Base-by-base conservation (phyloP, 2,888 invertebrate species). In the Litoditis marina region DNA sequence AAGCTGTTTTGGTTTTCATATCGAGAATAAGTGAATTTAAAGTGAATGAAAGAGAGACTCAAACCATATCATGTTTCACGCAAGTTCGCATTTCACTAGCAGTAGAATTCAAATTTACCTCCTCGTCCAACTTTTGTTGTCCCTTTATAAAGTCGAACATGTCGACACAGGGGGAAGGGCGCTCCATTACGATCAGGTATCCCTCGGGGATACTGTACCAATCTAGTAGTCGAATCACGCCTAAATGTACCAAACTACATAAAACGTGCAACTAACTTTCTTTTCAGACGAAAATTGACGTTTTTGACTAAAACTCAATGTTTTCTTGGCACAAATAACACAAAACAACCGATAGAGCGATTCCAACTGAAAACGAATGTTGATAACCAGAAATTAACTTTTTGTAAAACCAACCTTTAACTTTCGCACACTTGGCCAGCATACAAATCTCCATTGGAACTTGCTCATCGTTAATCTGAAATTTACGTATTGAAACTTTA, bases 131-230 rank as follows among this genome's bases (percentile, higher is more conserved):
- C 53, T 65, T 65, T 16, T 71, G 65, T 13, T 80, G 78, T 42
- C 69, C 70, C 46, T 74, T 76, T 49, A 81, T 78, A 58, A 81
- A 80, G 56, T 78, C 77, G 64, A 78, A 81, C 67, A 81, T 69
- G 52, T 81, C 81, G 28, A 79, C 73, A 59, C 76, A 80, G 22
- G 76, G 77, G 42, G 66, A 71, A 11, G 81, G 81, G 51, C 81
- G 66, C 58, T 81, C 81, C 81, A 81, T 81, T 7, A 81, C 78
- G 49, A 81, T 78, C 19, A 81, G 64, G 62, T 71, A 81, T 55
- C 81, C 81, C 60, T 81, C 81, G 34, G 81, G 81, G 51, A 79
- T 75, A 53, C 67, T 67, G 72, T 73, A 81, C 81, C 81, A 81
- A 53, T 81, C 79, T 22, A 81, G 59, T 22, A 81, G 66, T 31